Conservation (phyloP, 2,113 vertebrate genomes). For the Phaethon lepturus region DNA sequence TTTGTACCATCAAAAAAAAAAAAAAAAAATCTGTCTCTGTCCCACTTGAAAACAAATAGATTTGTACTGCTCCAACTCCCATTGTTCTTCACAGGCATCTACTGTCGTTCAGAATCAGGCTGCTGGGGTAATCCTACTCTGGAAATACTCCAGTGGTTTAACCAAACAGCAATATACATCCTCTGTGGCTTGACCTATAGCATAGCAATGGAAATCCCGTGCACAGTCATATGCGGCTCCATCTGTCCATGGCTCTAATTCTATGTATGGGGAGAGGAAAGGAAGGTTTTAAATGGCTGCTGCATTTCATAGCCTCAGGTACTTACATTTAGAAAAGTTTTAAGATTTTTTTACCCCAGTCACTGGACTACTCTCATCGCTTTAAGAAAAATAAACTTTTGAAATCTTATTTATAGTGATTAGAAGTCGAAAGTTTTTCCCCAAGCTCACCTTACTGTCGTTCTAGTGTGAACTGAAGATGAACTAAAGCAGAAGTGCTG, state of each 20-base stretch:
- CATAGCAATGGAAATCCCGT: not conserved
- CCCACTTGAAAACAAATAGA: constrained; percentile 19
- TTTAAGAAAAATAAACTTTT: not conserved
- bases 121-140: not conserved
- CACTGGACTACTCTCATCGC: not conserved
- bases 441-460: not conserved
- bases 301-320: not conserved
- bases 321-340: not conserved
- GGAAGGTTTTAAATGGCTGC: not conserved
- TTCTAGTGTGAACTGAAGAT: not conserved
- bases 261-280: not conserved
- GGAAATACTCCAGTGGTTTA: not conserved
- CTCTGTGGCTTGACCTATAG: not conserved
- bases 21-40: not conserved
- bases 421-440: not conserved
- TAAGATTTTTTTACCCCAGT: fast-evolving
- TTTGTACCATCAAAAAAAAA: not conserved
- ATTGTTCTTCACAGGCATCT: not conserved
- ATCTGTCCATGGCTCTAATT: not conserved
- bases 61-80: not conserved
- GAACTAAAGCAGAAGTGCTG: not conserved
- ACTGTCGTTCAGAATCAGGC: not conserved
- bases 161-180: not conserved
- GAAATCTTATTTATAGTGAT: not conserved
- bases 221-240: not conserved